Evolutionary conservation across 1,140 invertebrate species (phyloP).

Genomic region (Brevipalpus yothersi): DNA sequence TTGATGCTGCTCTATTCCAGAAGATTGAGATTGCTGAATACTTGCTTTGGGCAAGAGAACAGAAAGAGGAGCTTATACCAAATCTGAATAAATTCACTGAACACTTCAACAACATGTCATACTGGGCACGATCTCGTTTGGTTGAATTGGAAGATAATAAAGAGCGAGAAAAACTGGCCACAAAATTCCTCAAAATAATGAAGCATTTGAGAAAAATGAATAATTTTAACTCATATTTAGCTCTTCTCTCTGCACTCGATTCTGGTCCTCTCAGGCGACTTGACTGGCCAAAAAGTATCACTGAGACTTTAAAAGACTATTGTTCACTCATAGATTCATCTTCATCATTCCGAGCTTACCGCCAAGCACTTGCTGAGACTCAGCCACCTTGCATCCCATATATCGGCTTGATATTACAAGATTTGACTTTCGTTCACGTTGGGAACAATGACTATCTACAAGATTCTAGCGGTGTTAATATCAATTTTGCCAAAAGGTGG

Average conservation of each 20-base stretch:
- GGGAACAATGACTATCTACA: conserved; percentile 70
- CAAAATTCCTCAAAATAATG: conserved; percentile 97
- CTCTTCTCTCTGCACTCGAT: conserved; percentile 79
- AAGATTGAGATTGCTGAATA: conserved; percentile 90
- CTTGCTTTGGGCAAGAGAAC: conserved; percentile 84
- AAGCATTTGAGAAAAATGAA: conserved; percentile 85
- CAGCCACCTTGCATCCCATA: conserved; percentile 94
- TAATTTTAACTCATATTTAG: conserved; percentile 96
- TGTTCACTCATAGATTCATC: conserved; percentile 85
- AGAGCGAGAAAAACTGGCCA: conserved; percentile 81
- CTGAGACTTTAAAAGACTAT: conserved; percentile 60
- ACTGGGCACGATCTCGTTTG: conserved; percentile 66
- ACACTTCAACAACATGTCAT: conserved; percentile 99
- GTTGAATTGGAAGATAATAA: conserved; percentile 56
- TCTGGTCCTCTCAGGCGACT: conserved; percentile 79
- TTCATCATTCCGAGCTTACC: conserved; percentile 78
- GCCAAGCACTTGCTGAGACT: conserved; percentile 73
- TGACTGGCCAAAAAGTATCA: conserved; percentile 75
- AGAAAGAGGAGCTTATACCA: conserved; percentile 83
- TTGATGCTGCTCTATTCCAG: conserved; percentile 84
- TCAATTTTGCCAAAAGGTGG: conserved; percentile 94
- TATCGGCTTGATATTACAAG: conserved; percentile 89
- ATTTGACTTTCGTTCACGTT: conserved; percentile 94
- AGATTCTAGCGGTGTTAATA: conserved; percentile 37
- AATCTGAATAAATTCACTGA: conserved; percentile 92